Base-by-base conservation (phyloP, 92 coral and sea anemone species). In the Blastomussa wellsi region DNA sequence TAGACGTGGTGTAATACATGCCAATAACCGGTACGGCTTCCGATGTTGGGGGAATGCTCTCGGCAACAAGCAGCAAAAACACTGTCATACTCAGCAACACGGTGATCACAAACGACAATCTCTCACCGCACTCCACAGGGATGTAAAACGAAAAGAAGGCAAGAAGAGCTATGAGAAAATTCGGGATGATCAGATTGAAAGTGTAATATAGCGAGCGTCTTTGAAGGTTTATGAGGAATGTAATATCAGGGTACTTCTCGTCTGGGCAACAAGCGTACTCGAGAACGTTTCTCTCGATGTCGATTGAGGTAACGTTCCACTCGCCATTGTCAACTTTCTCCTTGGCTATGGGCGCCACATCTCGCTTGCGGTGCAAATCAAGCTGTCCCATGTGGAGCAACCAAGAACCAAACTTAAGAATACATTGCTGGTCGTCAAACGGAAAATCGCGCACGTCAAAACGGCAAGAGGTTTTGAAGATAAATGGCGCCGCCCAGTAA, bases 21-120 rank as follows among this genome's bases (percentile, higher is more conserved):
- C 98, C 98, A 31, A 95, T 93, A 0, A 95, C 96, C 29, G 98
- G 98, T 13, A 95, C 95, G 8, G 98, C 95, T 20, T 94, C 98
- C 7, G 98, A 94, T 29, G 98, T 94, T 29, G 98, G 90, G 0
- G 98, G 98, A 47, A 94, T 92, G 51, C 93, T 90, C 82, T 94
- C 98, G 2, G 98, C 98, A 10, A 94, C 95, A 55, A 94, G 64
- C 79, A 94, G 87, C 48, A 94, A 88, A 48, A 94, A 94, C 44
- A 94, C 98, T 6, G 95, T 92, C 98, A 94, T 94, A 42, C 98
- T 94, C 85, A 94, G 51, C 24, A 94, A 80, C 14, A 94, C 98
- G 0, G 98, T 94, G 72, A 94, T 94, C 39, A 94, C 98, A 76
- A 94, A 94, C 51, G 98, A 92, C 35, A 94, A 88, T 65, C 98